A percentile compares a stretch with the other conserved stretches of the same genome.
Conservation (phyloP, 2,888 invertebrate genomes). For the Drosophila leonis region DNA sequence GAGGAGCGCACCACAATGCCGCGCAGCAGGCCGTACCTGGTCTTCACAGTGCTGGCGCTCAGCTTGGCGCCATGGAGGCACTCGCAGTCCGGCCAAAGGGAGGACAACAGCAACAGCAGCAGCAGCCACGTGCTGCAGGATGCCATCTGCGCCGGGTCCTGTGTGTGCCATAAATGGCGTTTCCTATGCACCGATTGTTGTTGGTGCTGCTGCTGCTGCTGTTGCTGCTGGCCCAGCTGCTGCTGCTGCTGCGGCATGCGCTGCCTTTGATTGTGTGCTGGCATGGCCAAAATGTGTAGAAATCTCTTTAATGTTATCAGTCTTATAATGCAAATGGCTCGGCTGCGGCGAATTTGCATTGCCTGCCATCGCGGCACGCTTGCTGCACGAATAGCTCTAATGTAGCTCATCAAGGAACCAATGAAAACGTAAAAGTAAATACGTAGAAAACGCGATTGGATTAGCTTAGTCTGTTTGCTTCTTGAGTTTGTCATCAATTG, state of each 20-base stretch:
- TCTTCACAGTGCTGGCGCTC: conserved; percentile 90
- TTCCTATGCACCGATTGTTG: conserved; percentile 34
- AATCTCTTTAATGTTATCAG: conserved; percentile 84
- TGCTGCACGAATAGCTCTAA: conserved; percentile 61
- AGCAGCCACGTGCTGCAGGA: conserved; percentile 57
- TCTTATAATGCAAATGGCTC: conserved; percentile 84
- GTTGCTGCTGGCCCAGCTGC: conserved; percentile 24
- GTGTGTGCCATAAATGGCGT: conserved; percentile 48
- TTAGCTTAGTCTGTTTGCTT: conserved; percentile 63
- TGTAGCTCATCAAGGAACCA: conserved; percentile 68
- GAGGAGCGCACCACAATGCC: conserved; percentile 93
- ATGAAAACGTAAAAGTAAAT: conserved; percentile 67
- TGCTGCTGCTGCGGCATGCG: conserved; percentile 16
- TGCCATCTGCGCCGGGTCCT: conserved; percentile 40
- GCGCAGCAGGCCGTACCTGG: conserved; percentile 95
- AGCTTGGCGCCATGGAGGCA: conserved; percentile 85
- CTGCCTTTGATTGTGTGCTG: conserved; percentile 48
- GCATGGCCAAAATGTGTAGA: conserved; percentile 74
- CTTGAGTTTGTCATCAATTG: conserved; percentile 51
- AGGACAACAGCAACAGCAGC: conserved; percentile 73
- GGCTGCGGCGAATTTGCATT: conserved; percentile 33
- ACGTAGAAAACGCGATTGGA: conserved; percentile 68
- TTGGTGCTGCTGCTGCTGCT: conserved; percentile 17
- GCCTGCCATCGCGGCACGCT: conserved; percentile 33
- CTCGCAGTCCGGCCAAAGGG: conserved; percentile 78